Percentiles rank a stretch among this genome's conserved stretches.
These are phyloP conservation scores for Pterocles burchelli DNA, from an alignment of 2,113 vertebrate species.

Conservation along the genomic window DNA sequence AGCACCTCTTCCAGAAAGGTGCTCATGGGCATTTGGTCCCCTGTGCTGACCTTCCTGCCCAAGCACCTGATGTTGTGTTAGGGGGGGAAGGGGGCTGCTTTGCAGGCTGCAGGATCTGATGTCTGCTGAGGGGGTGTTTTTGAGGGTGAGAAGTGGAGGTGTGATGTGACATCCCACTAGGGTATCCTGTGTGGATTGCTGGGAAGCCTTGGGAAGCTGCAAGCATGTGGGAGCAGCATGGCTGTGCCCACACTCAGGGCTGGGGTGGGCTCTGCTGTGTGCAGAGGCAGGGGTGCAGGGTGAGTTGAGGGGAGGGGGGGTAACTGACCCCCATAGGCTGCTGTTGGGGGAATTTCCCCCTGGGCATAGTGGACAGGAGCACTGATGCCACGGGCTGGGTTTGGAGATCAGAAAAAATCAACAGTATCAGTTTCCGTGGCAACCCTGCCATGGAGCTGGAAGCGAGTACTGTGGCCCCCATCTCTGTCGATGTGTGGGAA, in stretches of 20 bases:
- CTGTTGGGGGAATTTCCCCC: neutral
- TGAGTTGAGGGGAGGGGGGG: fast-evolving
- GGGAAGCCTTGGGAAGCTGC: neutral
- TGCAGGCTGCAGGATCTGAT: neutral
- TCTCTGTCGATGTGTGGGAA: neutral
- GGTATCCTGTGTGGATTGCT: neutral
- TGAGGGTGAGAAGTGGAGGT: neutral
- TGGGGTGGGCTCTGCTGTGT: neutral
- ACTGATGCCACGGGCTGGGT: neutral
- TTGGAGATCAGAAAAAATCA: neutral
- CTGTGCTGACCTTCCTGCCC: neutral
- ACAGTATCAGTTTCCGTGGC: neutral
- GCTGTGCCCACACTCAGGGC: neutral
- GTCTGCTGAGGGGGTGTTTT: neutral
- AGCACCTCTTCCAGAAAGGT: neutral
- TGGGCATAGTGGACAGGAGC: neutral
- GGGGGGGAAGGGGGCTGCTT: neutral
- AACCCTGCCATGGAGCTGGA: neutral
- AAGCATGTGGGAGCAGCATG: fast-evolving
- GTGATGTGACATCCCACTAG: neutral
- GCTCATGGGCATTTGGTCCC: fast-evolving
- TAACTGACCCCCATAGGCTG: neutral
- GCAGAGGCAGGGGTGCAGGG: fast-evolving
- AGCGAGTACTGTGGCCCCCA: neutral
- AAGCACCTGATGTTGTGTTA: fast-evolving